Base-by-base conservation (phyloP, 2,113 vertebrate genomes). In the Odontophorus gujanensis region DNA sequence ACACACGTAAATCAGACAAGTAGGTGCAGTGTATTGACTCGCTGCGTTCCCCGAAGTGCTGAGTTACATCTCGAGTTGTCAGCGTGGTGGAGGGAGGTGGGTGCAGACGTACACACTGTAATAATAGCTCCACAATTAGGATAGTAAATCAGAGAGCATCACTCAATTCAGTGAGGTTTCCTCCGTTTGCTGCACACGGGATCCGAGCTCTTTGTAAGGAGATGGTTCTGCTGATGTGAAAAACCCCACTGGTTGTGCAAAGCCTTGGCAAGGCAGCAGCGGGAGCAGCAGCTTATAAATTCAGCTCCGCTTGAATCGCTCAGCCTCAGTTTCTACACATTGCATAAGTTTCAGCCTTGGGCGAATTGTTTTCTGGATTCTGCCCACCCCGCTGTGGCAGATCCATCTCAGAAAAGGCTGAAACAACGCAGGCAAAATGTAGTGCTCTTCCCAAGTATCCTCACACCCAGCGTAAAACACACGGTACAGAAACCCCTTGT, bases 81-180 rank as follows among this genome's bases (percentile, higher is more conserved):
- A 81, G 90, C 5, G 4, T 4, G 74, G 96, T 66, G 3, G 83
- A 61, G 80, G 84, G 78, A 59, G 95, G 91, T 2, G 36, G 78
- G 45, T 6, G 71, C 92, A 69, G 75, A 50, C 87, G 69, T 77
- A 11, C 79, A 47, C 66, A 4, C 7, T 69, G 2, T 26, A 81
- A 78, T 14, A 88, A 89, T 43, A 94, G 91, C 80, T 94, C 92
- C 48, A 40, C 77, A 72, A 89, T 93, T 76, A 73, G 89, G 86
- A 4, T 7, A 84, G 90, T 58, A 89, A 92, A 87, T 73, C 84
- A 50, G 86, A 85, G 86, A 93, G 42, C 53, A 5, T 90, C 89
- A 69, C 84, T 94, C 92, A 36, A 0, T 30, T 87, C 74, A 65
- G 11, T 85, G 92, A 88, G 83, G 67, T 87, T 26, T 83, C 75